Base-by-base conservation (phyloP, 2,888 invertebrate species). In the Drosophila neotestacea region DNA sequence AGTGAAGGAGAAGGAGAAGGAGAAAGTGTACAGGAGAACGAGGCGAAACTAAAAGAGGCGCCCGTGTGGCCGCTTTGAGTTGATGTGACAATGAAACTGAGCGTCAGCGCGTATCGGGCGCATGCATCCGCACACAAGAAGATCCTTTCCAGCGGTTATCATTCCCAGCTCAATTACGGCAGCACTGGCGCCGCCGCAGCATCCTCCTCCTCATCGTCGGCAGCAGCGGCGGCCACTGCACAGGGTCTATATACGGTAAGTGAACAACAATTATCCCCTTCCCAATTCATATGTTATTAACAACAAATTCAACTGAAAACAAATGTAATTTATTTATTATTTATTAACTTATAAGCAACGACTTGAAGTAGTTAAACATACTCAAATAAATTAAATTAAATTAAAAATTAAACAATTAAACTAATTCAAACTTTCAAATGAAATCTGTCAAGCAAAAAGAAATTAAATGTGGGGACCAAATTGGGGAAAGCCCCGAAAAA, bases 51-150 rank as follows among this genome's bases (percentile, higher is more conserved):
- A 22, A 6, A 42, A 47, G 68, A 42, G 70, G 51, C 51, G 67
- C 51, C 50, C 42, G 44, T 62, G 60, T 47, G 59, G 59, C 50
- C 69, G 48, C 58, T 39, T 47, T 66, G 82, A 79, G 82, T 83
- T 82, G 72, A 83, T 83, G 89, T 78, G 78, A 86, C 81, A 90
- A 97, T 97, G 97, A 97, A 97, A 95, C 94, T 97, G 91, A 96
- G 96, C 93, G 97, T 97, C 90, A 96, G 96, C 90, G 97, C 97
- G 90, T 97, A 96, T 93, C 95, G 97, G 92, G 97, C 97, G 91
- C 97, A 97, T 93, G 96, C 97, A 92, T 96, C 96, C 81, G 97
- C 97, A 92, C 96, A 97, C 93, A 96, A 96, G 93, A 97, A 97
- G 94, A 96, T 97, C 91, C 94, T 97, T 91, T 95, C 95, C 85